Conservation (phyloP, 2,888 invertebrate genomes). For the Thera obeliscata region DNA sequence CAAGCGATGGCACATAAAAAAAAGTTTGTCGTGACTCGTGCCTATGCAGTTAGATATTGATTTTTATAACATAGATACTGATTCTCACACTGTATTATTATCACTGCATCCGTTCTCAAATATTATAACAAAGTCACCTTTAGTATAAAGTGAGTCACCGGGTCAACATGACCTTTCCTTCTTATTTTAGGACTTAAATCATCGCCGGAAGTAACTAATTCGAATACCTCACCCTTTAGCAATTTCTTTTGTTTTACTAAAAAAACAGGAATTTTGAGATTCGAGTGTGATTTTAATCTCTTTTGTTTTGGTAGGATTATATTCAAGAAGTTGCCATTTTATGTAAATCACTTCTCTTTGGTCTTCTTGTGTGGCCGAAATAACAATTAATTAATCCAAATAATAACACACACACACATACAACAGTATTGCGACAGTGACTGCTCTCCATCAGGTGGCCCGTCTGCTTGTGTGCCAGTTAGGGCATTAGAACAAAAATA, state of each 20-base stretch:
- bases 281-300: conserved; percentile 5
- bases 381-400: too few relatives aligned
- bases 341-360: too few relatives aligned
- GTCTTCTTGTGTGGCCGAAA: too few relatives aligned
- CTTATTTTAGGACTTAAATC: conserved; percentile 68
- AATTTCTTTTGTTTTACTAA: conserved; percentile 50
- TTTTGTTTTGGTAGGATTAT: background rate
- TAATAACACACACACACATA: too few relatives aligned
- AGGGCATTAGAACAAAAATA: too few relatives aligned
- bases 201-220: conserved; percentile 79
- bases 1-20: background rate
- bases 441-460: too few relatives aligned
- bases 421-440: too few relatives aligned
- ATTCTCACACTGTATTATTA: background rate
- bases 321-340: too few relatives aligned
- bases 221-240: conserved; percentile 68
- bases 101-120: conserved; percentile 25
- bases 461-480: too few relatives aligned
- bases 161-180: conserved; percentile 69
- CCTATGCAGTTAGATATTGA: background rate
- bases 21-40: background rate
- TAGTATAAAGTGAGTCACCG: conserved; percentile 70
- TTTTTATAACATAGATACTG: background rate
- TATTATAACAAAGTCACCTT: conserved; percentile 57
- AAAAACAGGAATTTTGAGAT: conserved; percentile 30